phyloP scores from a whole-genome alignment of 2,113 vertebrate genomes.

The Crotalus tigris region DNA sequence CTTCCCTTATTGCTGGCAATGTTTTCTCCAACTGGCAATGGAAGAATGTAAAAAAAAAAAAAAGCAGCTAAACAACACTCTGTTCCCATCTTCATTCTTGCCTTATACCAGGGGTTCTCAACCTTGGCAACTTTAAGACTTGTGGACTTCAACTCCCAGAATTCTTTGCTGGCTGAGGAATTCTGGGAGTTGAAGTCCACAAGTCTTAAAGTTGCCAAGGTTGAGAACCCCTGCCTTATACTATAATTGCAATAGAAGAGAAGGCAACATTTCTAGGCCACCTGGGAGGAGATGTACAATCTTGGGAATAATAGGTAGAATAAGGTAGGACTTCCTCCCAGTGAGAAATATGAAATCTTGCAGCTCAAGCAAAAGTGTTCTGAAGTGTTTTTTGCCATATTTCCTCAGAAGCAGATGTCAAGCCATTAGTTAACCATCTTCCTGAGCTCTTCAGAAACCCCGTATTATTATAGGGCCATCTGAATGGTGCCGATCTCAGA shows the following conservation, averaged over 20 bases:
- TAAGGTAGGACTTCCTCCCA: neutral
- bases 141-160: too few relatives aligned
- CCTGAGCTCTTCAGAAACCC: neutral
- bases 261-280: neutral
- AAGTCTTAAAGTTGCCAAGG: too few relatives aligned
- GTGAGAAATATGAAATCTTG: neutral
- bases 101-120: neutral
- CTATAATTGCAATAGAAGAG: neutral
- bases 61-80: neutral
- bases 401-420: neutral
- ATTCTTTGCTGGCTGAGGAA: too few relatives aligned
- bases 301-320: neutral
- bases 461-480: neutral
- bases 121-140: too few relatives aligned
- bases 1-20: neutral
- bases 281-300: neutral
- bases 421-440: neutral
- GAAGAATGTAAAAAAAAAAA: neutral
- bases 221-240: neutral
- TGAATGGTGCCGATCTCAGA: neutral
- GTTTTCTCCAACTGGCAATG: neutral
- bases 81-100: neutral
- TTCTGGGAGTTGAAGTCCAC: too few relatives aligned
- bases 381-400: neutral
- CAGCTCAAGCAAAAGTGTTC: neutral